phyloP scores from a whole-genome alignment of 53 echinoderm and acorn worm species.

The Luidia sarsii region DNA sequence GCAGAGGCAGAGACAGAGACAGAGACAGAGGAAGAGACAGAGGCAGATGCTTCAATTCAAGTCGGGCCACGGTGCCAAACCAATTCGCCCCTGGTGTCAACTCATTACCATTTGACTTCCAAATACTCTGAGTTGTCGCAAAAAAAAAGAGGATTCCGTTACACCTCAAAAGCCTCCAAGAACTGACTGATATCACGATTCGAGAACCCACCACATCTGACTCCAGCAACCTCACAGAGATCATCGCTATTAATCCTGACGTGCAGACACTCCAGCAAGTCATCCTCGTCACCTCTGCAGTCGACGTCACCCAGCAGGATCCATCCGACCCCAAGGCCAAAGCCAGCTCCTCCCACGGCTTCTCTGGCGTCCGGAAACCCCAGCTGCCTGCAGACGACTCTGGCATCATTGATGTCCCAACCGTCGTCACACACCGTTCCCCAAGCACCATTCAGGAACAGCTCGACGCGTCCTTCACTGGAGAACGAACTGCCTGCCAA shows the following conservation, averaged over 20 bases:
- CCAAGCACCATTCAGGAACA: slow-evolving; percentile 20
- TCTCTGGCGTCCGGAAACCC: slow-evolving; percentile 12
- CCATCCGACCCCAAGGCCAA: not conserved
- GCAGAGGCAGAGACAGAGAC: no score
- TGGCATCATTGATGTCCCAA: slow-evolving; percentile 34
- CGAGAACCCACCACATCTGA: slow-evolving; percentile 1
- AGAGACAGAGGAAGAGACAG: no score
- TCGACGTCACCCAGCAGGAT: not conserved
- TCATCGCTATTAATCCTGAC: slow-evolving; percentile 1
- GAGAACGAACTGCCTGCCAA: not conserved
- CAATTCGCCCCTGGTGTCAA: no score
- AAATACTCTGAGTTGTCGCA: no score
- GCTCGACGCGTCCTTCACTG: slow-evolving; percentile 23
- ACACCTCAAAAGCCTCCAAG: not conserved
- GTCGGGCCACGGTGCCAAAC: no score
- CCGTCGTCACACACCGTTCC: slow-evolving; percentile 45
- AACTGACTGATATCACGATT: not conserved
- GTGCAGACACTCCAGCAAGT: slow-evolving; percentile 5
- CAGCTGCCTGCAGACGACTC: slow-evolving; percentile 34
- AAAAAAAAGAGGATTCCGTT: not conserved
- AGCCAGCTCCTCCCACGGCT: not conserved
- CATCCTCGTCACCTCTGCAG: slow-evolving; percentile 12
- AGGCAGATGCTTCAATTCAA: no score
- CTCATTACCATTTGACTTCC: no score
- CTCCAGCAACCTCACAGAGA: slow-evolving; percentile 49